Evolutionary conservation across 2,888 invertebrate species (phyloP).

Genomic region (Notodonta ziczac): DNA sequence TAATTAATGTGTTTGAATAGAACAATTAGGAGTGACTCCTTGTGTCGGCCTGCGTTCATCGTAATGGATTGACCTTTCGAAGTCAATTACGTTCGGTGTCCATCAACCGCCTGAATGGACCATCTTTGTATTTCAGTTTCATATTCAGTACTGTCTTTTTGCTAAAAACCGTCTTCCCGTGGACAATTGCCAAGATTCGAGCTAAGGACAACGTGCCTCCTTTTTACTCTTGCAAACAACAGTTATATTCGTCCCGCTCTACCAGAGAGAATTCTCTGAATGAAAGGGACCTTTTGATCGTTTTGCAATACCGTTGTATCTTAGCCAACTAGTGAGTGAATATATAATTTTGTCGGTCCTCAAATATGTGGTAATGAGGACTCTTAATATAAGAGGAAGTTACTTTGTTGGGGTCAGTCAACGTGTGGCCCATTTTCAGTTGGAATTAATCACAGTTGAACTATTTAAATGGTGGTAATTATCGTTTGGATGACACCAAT

Average conservation of each 20-base stretch:
- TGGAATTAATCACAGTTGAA: constrained; percentile 32
- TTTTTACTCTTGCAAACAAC: constrained; percentile 34
- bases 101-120: constrained; percentile 68
- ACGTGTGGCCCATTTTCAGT: constrained; percentile 37
- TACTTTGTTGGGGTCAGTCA: constrained; percentile 29
- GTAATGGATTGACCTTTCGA: constrained; percentile 56
- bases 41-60: constrained; percentile 24
- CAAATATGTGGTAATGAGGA: constrained; percentile 58
- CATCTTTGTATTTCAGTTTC: constrained; percentile 76
- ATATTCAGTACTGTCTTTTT: constrained; percentile 71
- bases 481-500: constrained; percentile 9
- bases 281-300: constrained; percentile 72
- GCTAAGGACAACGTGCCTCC: constrained; percentile 59
- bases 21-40: constrained; percentile 16
- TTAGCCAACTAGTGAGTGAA: constrained; percentile 74
- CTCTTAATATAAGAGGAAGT: constrained; percentile 43
- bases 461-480: constrained; percentile 26
- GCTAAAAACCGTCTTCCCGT: constrained; percentile 79
- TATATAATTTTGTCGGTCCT: constrained; percentile 69
- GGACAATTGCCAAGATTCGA: constrained; percentile 82
- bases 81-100: constrained; percentile 64
- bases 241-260: constrained; percentile 55
- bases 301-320: constrained; percentile 75
- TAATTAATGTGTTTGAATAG: not conserved
- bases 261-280: constrained; percentile 74